A percentile compares a stretch with the other conserved stretches of the same genome.
Conservation (phyloP, 2,113 vertebrate genomes). For the Bombycilla garrulus region DNA sequence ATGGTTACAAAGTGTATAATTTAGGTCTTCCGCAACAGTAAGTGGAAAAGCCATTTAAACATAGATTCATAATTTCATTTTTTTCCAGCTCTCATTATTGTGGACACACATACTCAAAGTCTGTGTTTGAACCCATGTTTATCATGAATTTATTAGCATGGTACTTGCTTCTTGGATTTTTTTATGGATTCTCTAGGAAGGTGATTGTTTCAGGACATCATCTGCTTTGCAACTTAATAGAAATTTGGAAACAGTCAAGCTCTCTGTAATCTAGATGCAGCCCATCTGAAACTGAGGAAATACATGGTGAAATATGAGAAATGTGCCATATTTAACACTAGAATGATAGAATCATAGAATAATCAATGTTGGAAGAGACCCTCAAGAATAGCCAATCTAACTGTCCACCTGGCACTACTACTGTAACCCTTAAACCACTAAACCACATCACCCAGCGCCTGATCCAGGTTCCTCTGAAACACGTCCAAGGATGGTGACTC, state of each 20-base stretch:
- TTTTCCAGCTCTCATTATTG: neutral
- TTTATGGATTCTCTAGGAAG: neutral
- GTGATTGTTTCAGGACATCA: neutral
- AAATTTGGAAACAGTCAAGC: neutral
- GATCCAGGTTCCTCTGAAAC: neutral
- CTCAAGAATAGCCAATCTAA: neutral
- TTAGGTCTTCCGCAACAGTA: constrained; percentile 65
- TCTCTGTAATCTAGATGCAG: neutral
- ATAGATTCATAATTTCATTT: constrained; percentile 11
- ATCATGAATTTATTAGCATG: neutral
- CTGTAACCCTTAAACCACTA: neutral
- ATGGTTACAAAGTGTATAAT: constrained; percentile 71
- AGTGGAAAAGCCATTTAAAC: constrained; percentile 48
- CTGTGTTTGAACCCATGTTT: constrained; percentile 25
- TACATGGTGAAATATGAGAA: neutral
- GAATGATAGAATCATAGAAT: neutral
- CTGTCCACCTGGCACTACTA: neutral
- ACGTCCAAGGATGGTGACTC: neutral
- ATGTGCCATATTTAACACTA: neutral
- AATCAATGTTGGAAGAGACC: neutral
- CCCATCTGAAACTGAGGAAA: neutral
- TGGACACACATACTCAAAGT: neutral
- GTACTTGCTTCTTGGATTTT: neutral
- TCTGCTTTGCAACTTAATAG: neutral
- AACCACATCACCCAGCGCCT: accelerated